phyloP scores from a whole-genome alignment of 23 tunicate genomes.

The Clavelina lepadiformis region DNA sequence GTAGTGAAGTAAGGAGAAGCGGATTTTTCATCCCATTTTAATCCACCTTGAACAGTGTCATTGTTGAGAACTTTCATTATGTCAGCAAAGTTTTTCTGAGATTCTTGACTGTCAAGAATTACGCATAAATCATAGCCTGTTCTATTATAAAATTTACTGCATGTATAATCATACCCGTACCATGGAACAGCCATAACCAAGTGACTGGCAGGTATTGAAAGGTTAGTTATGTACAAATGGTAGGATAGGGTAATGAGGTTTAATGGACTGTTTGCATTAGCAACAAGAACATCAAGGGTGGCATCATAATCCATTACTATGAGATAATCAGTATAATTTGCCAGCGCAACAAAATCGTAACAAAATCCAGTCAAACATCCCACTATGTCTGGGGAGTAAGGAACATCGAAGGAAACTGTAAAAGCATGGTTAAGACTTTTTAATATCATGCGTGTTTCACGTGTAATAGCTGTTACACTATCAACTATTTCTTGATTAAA shows the following conservation, averaged over 20 bases:
- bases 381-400: constrained; percentile 44
- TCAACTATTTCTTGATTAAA: constrained; percentile 16
- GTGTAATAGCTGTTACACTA: constrained; percentile 25
- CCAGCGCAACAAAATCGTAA: constrained; percentile 50
- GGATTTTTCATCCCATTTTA: constrained; percentile 38
- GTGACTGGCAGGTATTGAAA: constrained; percentile 28
- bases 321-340: constrained; percentile 48
- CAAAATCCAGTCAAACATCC: constrained; percentile 43
- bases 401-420: constrained; percentile 51
- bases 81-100: constrained; percentile 22
- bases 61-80: constrained; percentile 9
- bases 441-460: constrained; percentile 26
- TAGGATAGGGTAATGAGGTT: constrained; percentile 28
- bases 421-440: constrained; percentile 36
- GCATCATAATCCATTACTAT: constrained; percentile 84
- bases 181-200: constrained; percentile 80
- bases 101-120: constrained; percentile 2
- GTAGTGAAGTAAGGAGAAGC: constrained; percentile 47
- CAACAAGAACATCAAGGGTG: constrained; percentile 43
- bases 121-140: constrained; percentile 51
- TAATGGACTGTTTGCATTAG: constrained; percentile 68
- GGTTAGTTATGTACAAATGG: constrained; percentile 42
- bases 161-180: constrained; percentile 80
- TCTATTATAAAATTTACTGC: constrained; percentile 30
- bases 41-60: constrained; percentile 20